Evolutionary conservation across 2,888 invertebrate genomes (phyloP), one percentile per base, ranked within the genome.

Genomic region (Hydrotaea cyrtoneurina): DNA sequence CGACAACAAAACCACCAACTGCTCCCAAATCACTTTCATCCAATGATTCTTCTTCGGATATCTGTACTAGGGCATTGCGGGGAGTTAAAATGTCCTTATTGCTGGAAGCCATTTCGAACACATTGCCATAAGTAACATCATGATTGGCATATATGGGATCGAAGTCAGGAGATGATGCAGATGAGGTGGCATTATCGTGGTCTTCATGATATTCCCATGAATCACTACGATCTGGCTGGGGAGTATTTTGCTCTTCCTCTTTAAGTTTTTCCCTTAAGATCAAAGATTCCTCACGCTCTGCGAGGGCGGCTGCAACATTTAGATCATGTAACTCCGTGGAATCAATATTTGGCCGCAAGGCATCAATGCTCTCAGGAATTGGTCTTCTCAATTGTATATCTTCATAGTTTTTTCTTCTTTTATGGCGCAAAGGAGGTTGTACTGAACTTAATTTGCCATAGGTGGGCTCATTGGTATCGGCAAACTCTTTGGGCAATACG

Each of bases 131-230:
- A 19, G 92, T 91, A 1, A 91, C 89, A 71, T 92, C 92, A 76
- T 91, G 90, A 83, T 92, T 92, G 5, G 89, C 91, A 82, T 92
- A 92, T 11, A 93, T 66, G 0, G 93, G 92, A 59, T 92, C 92
- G 0, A 90, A 90, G 13, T 55, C 21, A 8, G 15, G 23, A 3
- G 92, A 91, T 81, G 85, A 85, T 0, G 80, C 69, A 17, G 78
- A 74, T 0, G 82, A 80, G 8, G 78, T 83, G 1, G 87, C 83
- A 3, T 88, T 87, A 11, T 86, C 86, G 17, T 88, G 87, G 3
- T 90, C 90, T 17, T 89, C 89, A 71, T 89, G 89, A 62, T 92
- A 92, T 78, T 90, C 89, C 92, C 92, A 92, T 0, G 93, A 92
- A 4, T 91, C 90, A 86, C 92, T 92, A 36, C 92, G 90, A 69